Evolutionary conservation across 2,888 invertebrate species (phyloP).

Genomic region (Drosophila niveifrons): DNA sequence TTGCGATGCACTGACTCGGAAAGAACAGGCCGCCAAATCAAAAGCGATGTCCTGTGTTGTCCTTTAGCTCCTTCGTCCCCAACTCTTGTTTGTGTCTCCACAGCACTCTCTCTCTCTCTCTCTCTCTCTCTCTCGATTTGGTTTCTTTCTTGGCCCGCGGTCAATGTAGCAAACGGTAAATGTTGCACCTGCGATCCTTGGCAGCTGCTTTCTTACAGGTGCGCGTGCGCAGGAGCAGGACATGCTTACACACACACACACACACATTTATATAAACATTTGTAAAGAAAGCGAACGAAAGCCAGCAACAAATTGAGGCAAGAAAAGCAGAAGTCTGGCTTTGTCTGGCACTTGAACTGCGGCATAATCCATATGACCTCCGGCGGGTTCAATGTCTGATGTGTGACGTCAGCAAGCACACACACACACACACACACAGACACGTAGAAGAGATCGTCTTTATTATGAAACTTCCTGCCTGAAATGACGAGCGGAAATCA

Average conservation of each 20-base stretch:
- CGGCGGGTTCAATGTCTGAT: conserved; percentile 26
- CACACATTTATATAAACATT: not conserved
- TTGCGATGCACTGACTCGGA: conserved; percentile 24
- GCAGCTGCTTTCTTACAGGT: conserved; percentile 72
- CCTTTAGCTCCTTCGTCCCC: not conserved
- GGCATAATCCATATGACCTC: conserved; percentile 49
- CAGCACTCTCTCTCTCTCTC: not conserved
- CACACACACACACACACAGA: not conserved
- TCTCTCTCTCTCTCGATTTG: no score
- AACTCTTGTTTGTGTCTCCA: no score
- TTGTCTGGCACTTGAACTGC: conserved; percentile 35
- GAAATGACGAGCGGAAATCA: conserved; percentile 76
- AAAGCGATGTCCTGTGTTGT: conserved; percentile 29
- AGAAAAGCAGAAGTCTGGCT: not conserved
- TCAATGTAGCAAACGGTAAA: conserved; percentile 67
- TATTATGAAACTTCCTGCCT: conserved; percentile 77
- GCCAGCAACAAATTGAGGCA: conserved; percentile 2
- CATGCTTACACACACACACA: conserved; percentile 3
- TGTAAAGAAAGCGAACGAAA: conserved; percentile 2
- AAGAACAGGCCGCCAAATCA: conserved; percentile 12
- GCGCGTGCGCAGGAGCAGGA: conserved; percentile 68
- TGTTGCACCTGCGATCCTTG: conserved; percentile 74
- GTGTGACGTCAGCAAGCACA: conserved; percentile 56
- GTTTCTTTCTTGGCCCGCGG: conserved; percentile 47
- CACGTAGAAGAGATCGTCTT: conserved; percentile 23